A percentile compares a stretch with the other conserved stretches of the same genome.
These are phyloP conservation scores for Teleiodes luculella DNA, from an alignment of 2,888 invertebrate species.

Conservation along the genomic window DNA sequence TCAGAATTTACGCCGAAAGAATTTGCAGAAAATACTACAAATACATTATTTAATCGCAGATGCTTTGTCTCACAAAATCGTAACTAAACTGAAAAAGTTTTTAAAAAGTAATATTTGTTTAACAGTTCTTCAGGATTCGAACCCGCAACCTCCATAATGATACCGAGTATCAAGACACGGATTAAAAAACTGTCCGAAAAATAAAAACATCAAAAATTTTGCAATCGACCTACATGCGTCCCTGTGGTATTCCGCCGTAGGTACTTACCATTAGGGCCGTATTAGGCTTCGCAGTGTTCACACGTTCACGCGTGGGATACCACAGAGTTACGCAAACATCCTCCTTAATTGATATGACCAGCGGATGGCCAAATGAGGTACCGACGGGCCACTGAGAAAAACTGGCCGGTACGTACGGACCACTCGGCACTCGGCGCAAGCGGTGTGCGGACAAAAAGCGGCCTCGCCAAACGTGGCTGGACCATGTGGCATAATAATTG, in stretches of 20 bases:
- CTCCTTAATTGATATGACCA: constrained; percentile 52
- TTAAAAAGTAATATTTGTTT: too few species aligned
- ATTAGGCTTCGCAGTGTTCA: constrained; percentile 21
- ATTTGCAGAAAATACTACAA: too few species aligned
- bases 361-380: constrained; percentile 27
- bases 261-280: neutral
- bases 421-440: constrained; percentile 37
- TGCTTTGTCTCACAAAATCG: too few species aligned
- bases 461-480: constrained; percentile 43
- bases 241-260: neutral
- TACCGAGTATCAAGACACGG: too few species aligned
- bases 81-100: too few species aligned
- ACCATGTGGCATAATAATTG: constrained; percentile 11
- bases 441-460: constrained; percentile 47
- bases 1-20: too few species aligned
- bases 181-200: too few species aligned
- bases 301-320: constrained; percentile 39
- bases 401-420: constrained; percentile 11
- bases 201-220: too few species aligned
- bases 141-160: too few species aligned
- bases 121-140: too few species aligned
- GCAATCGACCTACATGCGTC: neutral
- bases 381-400: constrained; percentile 27
- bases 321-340: constrained; percentile 46
- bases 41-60: too few species aligned